Base-by-base conservation (phyloP, 2,113 vertebrate genomes). In the Corythaixoides concolor region DNA sequence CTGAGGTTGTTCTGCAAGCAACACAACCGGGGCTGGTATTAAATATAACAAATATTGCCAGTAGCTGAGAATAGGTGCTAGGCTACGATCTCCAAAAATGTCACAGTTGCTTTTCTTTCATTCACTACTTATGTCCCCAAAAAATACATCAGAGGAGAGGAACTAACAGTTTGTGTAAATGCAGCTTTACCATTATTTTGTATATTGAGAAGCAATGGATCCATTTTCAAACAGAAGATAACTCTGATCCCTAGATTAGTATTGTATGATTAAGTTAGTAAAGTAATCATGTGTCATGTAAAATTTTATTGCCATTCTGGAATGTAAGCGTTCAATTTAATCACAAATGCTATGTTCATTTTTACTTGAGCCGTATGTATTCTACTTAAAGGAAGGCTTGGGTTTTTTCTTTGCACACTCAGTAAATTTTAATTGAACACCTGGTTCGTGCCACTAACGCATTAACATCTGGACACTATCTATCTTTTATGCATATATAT, bases 361-460 rank as follows among this genome's bases (percentile, higher is more conserved):
- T 95, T 93, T 73, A 52, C 90, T 95, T 96, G 89, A 95, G 68
- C 87, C 82, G 43, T 94, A 35, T 93, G 73, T 80, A 75, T 85
- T 95, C 83, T 52, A n/a, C 92, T 96, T 97, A 97, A 96, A 95
- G 87, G 88, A 93, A 91, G 62, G 64, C 89, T 96, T 91, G 41
- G 5, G 1, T 78, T 76, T 88, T 96, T 96, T 67, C 89, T 84
- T 97, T 97, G 94, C 92, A 94, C 77, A 89, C 76, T 93, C 88
- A 74, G 92, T 98, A 91, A 90, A 92, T 97, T 97, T 96, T 98
- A 98, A 98, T 98, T 98, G 97, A 97, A 97, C 97, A 98, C 95
- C 97, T 97, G 97, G 97, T 98, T 98, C 96, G 96, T 97, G 78
- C 97, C 93, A 94, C 95, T 84, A 97, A 94, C 95, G 96, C 94